These are phyloP conservation scores for Budorcas taxicolor DNA, from an alignment of 2,113 vertebrate genomes.

Conservation along the genomic window DNA sequence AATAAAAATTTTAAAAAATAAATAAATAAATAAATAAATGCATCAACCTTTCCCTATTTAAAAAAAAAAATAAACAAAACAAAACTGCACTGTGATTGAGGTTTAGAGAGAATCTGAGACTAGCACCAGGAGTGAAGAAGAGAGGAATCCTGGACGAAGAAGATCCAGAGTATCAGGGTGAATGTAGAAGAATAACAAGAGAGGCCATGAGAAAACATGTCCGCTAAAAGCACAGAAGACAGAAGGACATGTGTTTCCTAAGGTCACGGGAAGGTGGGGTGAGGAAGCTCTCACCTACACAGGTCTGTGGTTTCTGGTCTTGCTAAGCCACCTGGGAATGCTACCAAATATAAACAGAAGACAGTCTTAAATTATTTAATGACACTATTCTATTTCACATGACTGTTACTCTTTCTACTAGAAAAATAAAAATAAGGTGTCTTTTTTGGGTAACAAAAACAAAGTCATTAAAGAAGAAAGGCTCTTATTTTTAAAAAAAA, in stretches of 20 bases:
- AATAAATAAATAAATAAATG: no score
- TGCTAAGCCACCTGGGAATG: background rate
- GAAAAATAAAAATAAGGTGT: background rate
- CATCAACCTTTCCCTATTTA: no score
- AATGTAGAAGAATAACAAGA: background rate
- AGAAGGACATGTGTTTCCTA: background rate
- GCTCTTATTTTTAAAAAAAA: background rate
- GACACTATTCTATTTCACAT: background rate
- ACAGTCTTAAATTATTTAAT: background rate
- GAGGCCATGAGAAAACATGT: rapidly evolving
- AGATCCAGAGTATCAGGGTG: background rate
- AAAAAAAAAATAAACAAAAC: no score
- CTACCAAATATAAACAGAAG: background rate
- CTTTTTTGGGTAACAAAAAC: background rate
- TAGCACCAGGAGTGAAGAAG: background rate
- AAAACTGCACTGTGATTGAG: background rate
- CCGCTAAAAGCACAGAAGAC: background rate
- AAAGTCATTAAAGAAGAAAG: background rate
- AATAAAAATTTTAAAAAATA: no score
- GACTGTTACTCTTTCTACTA: background rate
- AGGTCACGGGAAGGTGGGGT: background rate
- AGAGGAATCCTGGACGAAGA: background rate
- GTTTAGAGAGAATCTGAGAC: no score
- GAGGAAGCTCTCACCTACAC: background rate
- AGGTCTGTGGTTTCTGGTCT: background rate